A percentile compares a stretch with the other conserved stretches of the same genome.
phyloP scores from a whole-genome alignment of 2,888 invertebrate species.

The Beris chalybata region DNA sequence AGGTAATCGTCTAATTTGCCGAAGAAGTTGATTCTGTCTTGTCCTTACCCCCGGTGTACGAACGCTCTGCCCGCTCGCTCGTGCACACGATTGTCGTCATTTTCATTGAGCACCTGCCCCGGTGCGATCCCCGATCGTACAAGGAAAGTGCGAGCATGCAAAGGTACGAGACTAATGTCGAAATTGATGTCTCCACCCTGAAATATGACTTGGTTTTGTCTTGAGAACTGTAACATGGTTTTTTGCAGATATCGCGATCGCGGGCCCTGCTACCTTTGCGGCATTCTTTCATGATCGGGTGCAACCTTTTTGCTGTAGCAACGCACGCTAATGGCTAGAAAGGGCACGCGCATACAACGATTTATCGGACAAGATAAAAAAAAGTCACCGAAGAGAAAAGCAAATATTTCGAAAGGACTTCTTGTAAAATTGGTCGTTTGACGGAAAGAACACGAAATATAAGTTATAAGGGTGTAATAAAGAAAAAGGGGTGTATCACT shows the following conservation, averaged over 20 bases:
- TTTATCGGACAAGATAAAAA: conserved; percentile 12
- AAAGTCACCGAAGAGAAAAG: background rate
- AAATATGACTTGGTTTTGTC: conserved; percentile 32
- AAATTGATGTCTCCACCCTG: conserved; percentile 37
- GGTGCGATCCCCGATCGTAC: conserved; percentile 1
- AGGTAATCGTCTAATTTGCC: conserved; percentile 14
- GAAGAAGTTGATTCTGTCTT: conserved; percentile 3
- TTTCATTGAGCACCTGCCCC: conserved; percentile 19
- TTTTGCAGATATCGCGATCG: conserved; percentile 1
- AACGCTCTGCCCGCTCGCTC: background rate
- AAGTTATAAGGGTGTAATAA: no score
- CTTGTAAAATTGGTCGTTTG: background rate
- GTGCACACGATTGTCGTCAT: conserved; percentile 11
- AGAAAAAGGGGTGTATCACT: no score
- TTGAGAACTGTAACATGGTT: conserved; percentile 14
- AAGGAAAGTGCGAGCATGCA: conserved; percentile 8
- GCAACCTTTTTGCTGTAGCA: conserved; percentile 16
- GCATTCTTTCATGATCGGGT: conserved; percentile 26
- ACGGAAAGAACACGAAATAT: background rate
- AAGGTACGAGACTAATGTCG: conserved; percentile 25
- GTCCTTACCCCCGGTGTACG: background rate
- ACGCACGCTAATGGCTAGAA: conserved; percentile 2
- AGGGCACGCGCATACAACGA: conserved; percentile 17
- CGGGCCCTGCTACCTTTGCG: background rate
- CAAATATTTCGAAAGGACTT: background rate